Evolutionary conservation across 2,113 vertebrate genomes (phyloP), one percentile per base, ranked within the genome.

Genomic region (Hemiscyllium ocellatum): DNA sequence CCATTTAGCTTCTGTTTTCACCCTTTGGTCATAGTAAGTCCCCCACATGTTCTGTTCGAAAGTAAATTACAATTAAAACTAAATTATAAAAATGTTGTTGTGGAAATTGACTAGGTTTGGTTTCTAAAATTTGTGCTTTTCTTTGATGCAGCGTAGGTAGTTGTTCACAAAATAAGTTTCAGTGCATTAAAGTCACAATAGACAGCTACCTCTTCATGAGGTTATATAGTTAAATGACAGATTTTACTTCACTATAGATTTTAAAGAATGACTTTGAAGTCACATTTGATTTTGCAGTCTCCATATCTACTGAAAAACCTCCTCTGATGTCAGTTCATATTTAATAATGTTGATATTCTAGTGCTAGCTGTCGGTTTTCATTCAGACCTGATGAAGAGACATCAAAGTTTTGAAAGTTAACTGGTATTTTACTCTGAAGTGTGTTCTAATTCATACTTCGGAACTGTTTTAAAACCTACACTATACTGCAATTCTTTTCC

Each of bases 221-320:
- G 68, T 76, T 15, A 95, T 29, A 76, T 70, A 95, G 66, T 68
- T 29, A 50, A 95, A 29, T 95, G 94, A 95, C 93, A 95, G 68
- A 70, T 95, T 95, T 95, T 50, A 95, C 69, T 76, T 95, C 68
- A 95, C 3, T n/a, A 76, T 26, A 33, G 94, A 95, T 95, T 95
- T 95, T 95, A 95, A 95, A 70, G 94, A 72, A 95, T 47, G 20
- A 95, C 94, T 95, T 95, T 95, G 94, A 95, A 95, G 94, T 95
- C 94, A 95, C 94, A 50, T 95, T 72, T 95, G 26, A 95, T 95
- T 95, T 95, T 72, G 47, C 94, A 17, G 22, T 50, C 69, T 95
- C 37, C 94, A 95, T 50, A 76, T 95, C 94, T 95, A 33, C 42
- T 47, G 68, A 17, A 72, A 95, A 70, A 95, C 68, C 69, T 95